Evolutionary conservation across 1,140 invertebrate genomes (phyloP).

Genomic region (Platyura marginata): DNA sequence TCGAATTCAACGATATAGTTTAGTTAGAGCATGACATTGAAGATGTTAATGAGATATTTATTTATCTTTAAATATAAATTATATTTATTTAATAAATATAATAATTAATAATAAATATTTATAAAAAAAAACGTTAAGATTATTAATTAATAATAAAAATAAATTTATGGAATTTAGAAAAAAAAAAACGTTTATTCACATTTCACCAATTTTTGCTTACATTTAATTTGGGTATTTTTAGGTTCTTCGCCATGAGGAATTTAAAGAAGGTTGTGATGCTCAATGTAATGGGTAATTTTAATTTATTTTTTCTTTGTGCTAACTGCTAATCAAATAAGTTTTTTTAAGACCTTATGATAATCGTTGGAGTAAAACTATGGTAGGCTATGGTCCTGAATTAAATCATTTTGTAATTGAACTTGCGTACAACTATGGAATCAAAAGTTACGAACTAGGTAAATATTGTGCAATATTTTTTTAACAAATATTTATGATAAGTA

Average conservation of each 20-base stretch:
- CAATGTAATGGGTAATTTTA: constrained; percentile 86
- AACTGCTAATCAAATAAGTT: not conserved
- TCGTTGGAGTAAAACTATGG: constrained; percentile 98
- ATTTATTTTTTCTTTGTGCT: constrained; percentile 5
- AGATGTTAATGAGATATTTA: not conserved
- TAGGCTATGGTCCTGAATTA: constrained; percentile 92
- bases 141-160: not conserved
- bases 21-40: not conserved
- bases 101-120: not conserved
- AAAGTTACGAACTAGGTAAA: constrained; percentile 48
- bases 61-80: not conserved
- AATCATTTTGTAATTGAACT: constrained; percentile 91
- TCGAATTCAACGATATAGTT: not conserved
- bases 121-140: not conserved
- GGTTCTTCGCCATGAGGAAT: constrained; percentile 94
- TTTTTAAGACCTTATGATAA: constrained; percentile 74
- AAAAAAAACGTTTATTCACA: not conserved
- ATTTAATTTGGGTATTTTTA: constrained; percentile 16
- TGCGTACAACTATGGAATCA: constrained; percentile 94
- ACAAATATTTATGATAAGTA: too few relatives aligned
- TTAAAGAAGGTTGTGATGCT: constrained; percentile 87
- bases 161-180: not conserved
- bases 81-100: not conserved
- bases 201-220: not conserved
- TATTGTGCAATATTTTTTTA: too few relatives aligned